These are phyloP conservation scores for Cataglyphis cursor DNA, from an alignment of 2,888 invertebrate genomes.

Conservation along the genomic window DNA sequence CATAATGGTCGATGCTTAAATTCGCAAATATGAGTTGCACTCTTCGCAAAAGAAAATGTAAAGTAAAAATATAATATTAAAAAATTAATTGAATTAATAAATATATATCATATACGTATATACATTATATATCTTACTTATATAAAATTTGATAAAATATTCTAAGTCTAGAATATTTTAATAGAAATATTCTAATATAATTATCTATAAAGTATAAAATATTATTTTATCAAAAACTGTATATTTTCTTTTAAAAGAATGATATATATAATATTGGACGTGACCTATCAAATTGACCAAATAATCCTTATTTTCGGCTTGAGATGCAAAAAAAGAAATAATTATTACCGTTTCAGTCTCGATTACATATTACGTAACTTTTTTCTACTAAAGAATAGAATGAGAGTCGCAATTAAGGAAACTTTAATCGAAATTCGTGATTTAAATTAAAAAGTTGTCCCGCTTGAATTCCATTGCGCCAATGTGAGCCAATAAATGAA, in stretches of 20 bases:
- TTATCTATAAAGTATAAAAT: too few relatives aligned
- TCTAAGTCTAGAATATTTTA: not conserved
- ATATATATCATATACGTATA: not conserved
- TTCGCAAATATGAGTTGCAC: not conserved
- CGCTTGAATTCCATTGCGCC: not conserved
- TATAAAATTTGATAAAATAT: not conserved
- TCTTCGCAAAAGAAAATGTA: too few relatives aligned
- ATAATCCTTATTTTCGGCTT: not conserved
- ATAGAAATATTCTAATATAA: not conserved
- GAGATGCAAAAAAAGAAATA: not conserved
- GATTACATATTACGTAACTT: constrained; percentile 9
- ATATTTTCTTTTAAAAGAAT: not conserved
- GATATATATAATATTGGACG: not conserved
- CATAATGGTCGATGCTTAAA: not conserved
- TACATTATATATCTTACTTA: not conserved
- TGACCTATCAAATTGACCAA: not conserved
- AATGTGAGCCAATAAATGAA: constrained; percentile 29
- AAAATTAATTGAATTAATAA: not conserved
- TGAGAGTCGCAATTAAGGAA: constrained; percentile 16
- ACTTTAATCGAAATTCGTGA: constrained; percentile 44
- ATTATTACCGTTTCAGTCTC: not conserved
- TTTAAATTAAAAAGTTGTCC: constrained; percentile 35
- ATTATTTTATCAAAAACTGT: not conserved
- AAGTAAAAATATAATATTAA: not conserved
- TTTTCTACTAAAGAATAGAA: not conserved